Evolutionary conservation across 2,888 invertebrate species (phyloP).

Genomic region (Nomada ruficornis): DNA sequence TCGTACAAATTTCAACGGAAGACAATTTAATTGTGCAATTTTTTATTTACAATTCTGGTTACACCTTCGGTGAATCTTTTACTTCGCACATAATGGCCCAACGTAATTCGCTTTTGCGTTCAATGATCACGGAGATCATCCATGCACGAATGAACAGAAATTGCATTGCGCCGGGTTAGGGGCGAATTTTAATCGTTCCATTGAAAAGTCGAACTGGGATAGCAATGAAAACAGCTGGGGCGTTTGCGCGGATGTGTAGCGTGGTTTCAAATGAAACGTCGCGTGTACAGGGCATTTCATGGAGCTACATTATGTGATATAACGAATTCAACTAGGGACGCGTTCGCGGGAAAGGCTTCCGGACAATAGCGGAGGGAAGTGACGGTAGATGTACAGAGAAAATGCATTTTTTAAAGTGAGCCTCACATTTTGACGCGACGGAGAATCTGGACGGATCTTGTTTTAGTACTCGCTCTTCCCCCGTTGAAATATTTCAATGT

Average conservation of each 20-base stretch:
- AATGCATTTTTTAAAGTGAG: slow-evolving; percentile 61
- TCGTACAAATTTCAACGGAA: too few relatives aligned
- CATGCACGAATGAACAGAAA: background rate
- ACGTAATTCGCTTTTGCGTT: background rate
- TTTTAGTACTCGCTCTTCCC: slow-evolving; percentile 50
- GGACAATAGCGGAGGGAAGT: slow-evolving; percentile 33
- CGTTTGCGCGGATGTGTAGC: background rate
- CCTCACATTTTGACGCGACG: slow-evolving; percentile 43
- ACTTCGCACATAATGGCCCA: background rate
- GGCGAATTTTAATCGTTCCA: background rate
- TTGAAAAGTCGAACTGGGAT: background rate
- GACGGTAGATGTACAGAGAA: slow-evolving; percentile 34
- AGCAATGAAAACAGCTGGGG: background rate
- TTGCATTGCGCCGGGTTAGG: background rate
- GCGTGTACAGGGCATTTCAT: slow-evolving; percentile 10
- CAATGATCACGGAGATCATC: background rate
- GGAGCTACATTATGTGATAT: slow-evolving; percentile 20
- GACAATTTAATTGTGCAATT: too few relatives aligned
- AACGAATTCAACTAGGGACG: slow-evolving; percentile 40
- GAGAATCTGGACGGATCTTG: slow-evolving; percentile 52
- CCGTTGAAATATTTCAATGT: slow-evolving; percentile 53
- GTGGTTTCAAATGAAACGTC: slow-evolving; percentile 24
- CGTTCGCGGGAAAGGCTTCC: slow-evolving; percentile 31
- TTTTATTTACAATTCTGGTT: too few relatives aligned
- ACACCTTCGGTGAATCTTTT: too few relatives aligned